Base-by-base conservation (phyloP, 2,113 vertebrate species). In the Lota lota region DNA sequence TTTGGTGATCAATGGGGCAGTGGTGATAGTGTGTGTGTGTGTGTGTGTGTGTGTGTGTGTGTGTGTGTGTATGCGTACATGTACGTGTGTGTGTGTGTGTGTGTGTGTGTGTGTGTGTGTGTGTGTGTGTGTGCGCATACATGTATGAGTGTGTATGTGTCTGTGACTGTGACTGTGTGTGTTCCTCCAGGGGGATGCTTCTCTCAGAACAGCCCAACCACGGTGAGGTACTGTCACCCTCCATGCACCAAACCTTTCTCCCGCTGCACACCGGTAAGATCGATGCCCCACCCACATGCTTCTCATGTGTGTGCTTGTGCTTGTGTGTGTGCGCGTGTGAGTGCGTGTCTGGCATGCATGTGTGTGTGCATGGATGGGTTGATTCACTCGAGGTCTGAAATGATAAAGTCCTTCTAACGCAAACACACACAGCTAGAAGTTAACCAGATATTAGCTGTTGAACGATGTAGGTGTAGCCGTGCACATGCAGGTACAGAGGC, bases 201-300 rank as follows among this genome's bases (percentile, higher is more conserved):
- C 79, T 71, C 82, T 20, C 92, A 82, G 83, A 93, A 84, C 0
- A 95, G 89, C 59, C 97, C 97, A 0, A 88, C 93, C 2, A 91
- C 93, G 6, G 83, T 94, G 66, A 88, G 88, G 73, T 94, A 92
- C 81, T 99, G 97, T 87, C 94, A 92, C 75, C 97, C 97, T 0
- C 90, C 91, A 0, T 99, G 97, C 91, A 94, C 88, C 2, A 98
- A 99, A 51, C 97, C 97, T 1, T 98, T 98, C 88, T 98, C 97
- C 69, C 95, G 94, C 89, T 99, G 97, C 85, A 98, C 95, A 1
- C 95, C 98, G 95, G 97, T 99, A 92, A 91, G 82, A 69, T 24
- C 24, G 2, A 20, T 50, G 20, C 21, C 1, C 21, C 66, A 78
- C 71, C 62, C 19, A 58, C 56, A 58, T 1, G 56, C 56, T 47